These are phyloP conservation scores for Spicauda simplicius DNA, from an alignment of 2,888 invertebrate genomes.

Conservation along the genomic window DNA sequence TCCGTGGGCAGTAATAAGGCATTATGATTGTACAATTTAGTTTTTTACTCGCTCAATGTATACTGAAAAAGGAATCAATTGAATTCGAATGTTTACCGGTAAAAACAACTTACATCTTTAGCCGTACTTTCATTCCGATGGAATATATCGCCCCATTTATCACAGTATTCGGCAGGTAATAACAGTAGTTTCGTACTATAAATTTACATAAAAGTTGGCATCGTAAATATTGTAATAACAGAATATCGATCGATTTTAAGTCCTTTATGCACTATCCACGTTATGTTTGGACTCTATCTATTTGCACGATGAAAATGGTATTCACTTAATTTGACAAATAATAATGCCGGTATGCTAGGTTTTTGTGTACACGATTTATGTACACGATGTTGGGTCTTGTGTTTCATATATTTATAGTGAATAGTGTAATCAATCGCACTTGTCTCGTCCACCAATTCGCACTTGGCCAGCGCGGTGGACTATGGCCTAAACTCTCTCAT, in stretches of 20 bases:
- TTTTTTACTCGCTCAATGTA: background rate
- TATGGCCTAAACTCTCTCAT: no score
- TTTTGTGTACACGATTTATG: background rate
- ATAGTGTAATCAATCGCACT: no score
- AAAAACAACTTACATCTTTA: background rate
- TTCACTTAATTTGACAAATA: background rate
- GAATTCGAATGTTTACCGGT: background rate
- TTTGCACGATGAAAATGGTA: background rate
- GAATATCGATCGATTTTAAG: constrained; percentile 23
- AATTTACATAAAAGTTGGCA: constrained; percentile 18
- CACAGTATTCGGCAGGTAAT: constrained; percentile 26
- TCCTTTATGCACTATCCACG: constrained; percentile 15
- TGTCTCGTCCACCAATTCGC: no score
- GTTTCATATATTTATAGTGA: background rate
- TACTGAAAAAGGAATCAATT: background rate
- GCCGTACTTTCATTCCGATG: constrained; percentile 1
- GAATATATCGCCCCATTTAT: constrained; percentile 1
- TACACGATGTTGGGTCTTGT: background rate
- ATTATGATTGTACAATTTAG: constrained; percentile 1
- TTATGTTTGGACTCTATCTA: background rate
- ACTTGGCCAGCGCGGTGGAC: no score
- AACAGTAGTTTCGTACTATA: constrained; percentile 22
- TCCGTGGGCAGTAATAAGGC: constrained; percentile 11
- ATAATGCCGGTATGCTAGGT: background rate
- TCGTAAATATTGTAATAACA: constrained; percentile 28